Conservation (phyloP, 1,140 invertebrate species). For the Holotrichia oblita region DNA sequence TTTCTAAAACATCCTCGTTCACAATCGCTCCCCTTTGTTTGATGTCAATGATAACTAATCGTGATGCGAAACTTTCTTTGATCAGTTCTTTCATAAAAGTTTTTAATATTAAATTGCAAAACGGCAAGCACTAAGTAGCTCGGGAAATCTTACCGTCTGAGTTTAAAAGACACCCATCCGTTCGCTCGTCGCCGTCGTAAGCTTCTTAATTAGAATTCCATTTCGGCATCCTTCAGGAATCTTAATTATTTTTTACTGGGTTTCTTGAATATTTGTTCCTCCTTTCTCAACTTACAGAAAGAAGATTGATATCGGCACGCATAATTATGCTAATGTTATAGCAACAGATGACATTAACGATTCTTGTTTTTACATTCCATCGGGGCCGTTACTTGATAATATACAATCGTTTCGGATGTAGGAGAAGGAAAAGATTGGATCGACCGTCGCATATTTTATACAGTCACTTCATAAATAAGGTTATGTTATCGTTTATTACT, state of each 20-base stretch:
- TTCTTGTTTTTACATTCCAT: conserved; percentile 47
- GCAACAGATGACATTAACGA: conserved; percentile 52
- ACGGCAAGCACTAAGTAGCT: conserved; percentile 48
- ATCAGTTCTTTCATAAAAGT: conserved; percentile 47
- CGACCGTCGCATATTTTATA: conserved; percentile 35
- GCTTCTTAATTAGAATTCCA: conserved; percentile 54
- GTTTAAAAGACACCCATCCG: conserved; percentile 46
- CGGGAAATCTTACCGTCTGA: conserved; percentile 43
- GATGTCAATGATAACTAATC: conserved; percentile 30
- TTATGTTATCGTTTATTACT: conserved; percentile 42
- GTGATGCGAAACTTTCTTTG: conserved; percentile 40
- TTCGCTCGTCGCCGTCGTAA: conserved; percentile 43
- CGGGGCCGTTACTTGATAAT: conserved; percentile 43
- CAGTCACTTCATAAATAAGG: conserved; percentile 35
- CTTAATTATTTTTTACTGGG: conserved; percentile 49
- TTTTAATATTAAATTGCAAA: conserved; percentile 53
- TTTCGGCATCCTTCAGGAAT: conserved; percentile 49
- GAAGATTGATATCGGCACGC: conserved; percentile 47
- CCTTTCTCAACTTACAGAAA: conserved; percentile 1
- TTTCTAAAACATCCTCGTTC: too few species aligned
- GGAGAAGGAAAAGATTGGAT: conserved; percentile 29
- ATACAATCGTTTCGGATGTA: conserved; percentile 44
- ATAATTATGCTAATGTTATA: conserved; percentile 52
- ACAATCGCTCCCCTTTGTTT: background rate
- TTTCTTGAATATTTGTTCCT: conserved; percentile 38